A percentile compares a stretch with the other conserved stretches of the same genome.
phyloP scores from a whole-genome alignment of 2,113 vertebrate species.

The Leucopsar rothschildi region DNA sequence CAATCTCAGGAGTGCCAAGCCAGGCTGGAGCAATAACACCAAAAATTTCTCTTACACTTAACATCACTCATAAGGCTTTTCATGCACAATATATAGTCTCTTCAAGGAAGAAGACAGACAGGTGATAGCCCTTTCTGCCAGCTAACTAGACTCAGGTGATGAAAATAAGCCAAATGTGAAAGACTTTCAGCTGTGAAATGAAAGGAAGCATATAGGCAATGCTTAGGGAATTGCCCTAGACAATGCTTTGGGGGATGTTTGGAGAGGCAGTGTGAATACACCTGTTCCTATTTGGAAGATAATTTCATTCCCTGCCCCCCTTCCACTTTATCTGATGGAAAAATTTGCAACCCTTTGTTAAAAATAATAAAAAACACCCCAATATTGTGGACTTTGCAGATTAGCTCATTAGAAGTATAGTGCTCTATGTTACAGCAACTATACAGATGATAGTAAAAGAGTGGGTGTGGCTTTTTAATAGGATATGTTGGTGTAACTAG shows the following conservation, averaged over 20 bases:
- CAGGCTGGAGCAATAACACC: background rate
- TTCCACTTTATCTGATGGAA: background rate
- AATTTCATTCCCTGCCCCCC: background rate
- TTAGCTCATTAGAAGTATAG: background rate
- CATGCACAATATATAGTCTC: background rate
- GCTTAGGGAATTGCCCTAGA: background rate
- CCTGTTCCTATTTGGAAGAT: background rate
- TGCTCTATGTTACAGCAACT: background rate
- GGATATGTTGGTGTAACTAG: background rate
- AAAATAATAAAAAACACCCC: background rate
- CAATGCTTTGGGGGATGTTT: background rate
- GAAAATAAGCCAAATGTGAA: background rate
- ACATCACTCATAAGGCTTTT: background rate
- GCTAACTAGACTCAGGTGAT: background rate
- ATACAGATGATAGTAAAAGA: background rate
- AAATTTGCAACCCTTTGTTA: background rate
- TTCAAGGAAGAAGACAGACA: background rate
- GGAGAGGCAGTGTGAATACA: background rate
- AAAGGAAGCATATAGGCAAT: background rate
- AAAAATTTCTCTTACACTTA: background rate
- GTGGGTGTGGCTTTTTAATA: background rate
- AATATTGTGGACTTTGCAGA: background rate
- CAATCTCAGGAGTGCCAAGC: background rate
- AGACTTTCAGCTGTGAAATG: background rate
- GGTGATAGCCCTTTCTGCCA: background rate